Evolutionary conservation across 37 sponge, comb jelly and placozoan genomes (phyloP).

Genomic region (Axinella damicornis): DNA sequence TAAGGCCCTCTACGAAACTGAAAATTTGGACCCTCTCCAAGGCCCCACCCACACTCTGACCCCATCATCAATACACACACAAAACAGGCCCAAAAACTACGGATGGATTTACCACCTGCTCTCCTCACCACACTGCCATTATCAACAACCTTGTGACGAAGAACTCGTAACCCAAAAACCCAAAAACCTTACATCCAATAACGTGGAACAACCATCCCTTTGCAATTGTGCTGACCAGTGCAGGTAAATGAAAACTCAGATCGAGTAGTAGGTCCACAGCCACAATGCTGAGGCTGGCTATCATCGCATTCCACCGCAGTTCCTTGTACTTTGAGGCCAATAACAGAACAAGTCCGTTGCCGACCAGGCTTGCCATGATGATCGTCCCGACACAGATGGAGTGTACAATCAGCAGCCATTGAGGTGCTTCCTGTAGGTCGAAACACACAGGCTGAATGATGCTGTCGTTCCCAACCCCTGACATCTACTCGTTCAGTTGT

Average conservation of each 20-base stretch:
- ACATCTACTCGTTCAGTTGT: too few relatives aligned
- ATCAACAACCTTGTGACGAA: conserved; percentile 35
- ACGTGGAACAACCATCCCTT: conserved; percentile 21
- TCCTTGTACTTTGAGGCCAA: conserved; percentile 24
- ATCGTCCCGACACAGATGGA: neutral
- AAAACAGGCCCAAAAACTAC: conserved; percentile 10
- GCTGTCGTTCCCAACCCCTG: too few relatives aligned
- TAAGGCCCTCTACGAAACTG: too few relatives aligned
- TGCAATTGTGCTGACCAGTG: conserved; percentile 8
- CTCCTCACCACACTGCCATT: conserved; percentile 30
- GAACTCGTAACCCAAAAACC: conserved; percentile 22
- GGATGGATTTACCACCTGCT: too few relatives aligned
- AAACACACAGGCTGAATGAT: too few relatives aligned
- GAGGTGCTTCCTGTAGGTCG: neutral
- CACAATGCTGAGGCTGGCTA: conserved; percentile 17
- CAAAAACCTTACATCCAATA: conserved; percentile 16
- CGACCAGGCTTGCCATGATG: conserved; percentile 1
- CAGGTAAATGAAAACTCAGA: conserved; percentile 15
- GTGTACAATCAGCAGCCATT: neutral
- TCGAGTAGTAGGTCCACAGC: conserved; percentile 10
- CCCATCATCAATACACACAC: conserved; percentile 11
- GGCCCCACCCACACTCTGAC: neutral
- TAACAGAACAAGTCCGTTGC: conserved; percentile 18
- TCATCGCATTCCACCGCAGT: conserved; percentile 19
- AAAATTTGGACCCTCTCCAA: too few relatives aligned